phyloP scores from a whole-genome alignment of 2,888 invertebrate species.

The Didymodactylos carnosus region DNA sequence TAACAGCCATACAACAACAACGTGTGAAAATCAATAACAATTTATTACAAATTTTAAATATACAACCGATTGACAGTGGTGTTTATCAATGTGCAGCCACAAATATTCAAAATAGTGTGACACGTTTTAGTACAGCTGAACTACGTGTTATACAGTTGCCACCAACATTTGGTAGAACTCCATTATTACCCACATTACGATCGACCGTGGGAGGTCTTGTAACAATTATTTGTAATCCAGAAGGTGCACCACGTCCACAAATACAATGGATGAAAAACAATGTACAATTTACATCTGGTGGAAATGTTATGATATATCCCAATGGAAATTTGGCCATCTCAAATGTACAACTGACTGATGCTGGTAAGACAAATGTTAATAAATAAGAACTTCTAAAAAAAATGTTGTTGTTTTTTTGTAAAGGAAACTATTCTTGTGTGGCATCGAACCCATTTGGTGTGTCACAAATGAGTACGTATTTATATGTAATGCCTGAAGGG shows the following conservation, averaged over 20 bases:
- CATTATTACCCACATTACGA: constrained; percentile 7
- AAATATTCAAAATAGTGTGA: constrained; percentile 2
- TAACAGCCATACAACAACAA: neutral
- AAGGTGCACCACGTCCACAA: constrained; percentile 9
- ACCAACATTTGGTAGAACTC: constrained; percentile 11
- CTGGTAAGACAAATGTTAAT: neutral
- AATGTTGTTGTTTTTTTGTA: neutral
- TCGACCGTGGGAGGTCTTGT: constrained; percentile 4
- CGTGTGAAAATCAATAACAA: neutral
- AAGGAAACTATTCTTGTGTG: constrained; percentile 13
- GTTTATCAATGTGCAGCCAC: constrained; percentile 15
- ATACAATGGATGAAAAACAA: constrained; percentile 11
- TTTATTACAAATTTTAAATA: neutral
- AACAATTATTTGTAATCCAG: constrained; percentile 9
- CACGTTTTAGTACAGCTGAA: constrained; percentile 14
- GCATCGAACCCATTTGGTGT: constrained; percentile 6
- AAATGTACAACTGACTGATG: neutral
- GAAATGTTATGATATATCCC: neutral
- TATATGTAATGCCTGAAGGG: constrained; percentile 8
- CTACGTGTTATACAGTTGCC: constrained; percentile 3
- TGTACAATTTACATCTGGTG: constrained; percentile 1
- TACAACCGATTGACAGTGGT: constrained; percentile 6
- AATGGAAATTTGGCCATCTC: constrained; percentile 13
- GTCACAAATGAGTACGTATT: constrained; percentile 2
- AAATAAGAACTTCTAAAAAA: neutral